Conservation (phyloP, 2,113 vertebrate species). For the Noctilio leporinus region DNA sequence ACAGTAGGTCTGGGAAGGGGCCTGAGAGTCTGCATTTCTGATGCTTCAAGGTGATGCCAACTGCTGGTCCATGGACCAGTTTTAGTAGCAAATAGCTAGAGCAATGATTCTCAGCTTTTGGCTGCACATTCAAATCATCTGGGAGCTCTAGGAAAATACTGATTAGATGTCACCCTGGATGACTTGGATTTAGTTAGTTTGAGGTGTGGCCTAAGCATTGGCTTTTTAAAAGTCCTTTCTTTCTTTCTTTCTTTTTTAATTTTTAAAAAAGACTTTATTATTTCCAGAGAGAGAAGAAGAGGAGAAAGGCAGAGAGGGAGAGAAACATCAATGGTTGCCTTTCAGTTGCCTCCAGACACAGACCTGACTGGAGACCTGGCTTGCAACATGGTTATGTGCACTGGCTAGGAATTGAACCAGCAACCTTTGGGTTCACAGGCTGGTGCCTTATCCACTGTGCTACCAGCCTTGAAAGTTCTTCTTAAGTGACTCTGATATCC, state of each 20-base stretch:
- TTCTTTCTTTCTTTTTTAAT: no score
- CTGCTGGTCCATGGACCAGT: neutral
- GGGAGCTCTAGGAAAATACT: neutral
- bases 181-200: neutral
- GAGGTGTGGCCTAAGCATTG: neutral
- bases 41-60: neutral
- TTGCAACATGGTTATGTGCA: no score
- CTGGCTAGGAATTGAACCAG: no score
- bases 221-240: neutral
- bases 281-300: no score
- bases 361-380: no score
- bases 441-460: no score
- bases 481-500: neutral
- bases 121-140: neutral
- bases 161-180: neutral
- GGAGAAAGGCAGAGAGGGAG: no score
- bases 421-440: no score
- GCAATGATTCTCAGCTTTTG: neutral
- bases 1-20: neutral
- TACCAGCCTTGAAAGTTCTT: neutral
- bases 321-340: no score
- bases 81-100: neutral
- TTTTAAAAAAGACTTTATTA: no score
- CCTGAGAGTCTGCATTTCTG: neutral
- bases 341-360: no score